These are phyloP conservation scores for Gephyroberyx darwinii DNA, from an alignment of 2,797 vertebrate genomes.

Conservation along the genomic window DNA sequence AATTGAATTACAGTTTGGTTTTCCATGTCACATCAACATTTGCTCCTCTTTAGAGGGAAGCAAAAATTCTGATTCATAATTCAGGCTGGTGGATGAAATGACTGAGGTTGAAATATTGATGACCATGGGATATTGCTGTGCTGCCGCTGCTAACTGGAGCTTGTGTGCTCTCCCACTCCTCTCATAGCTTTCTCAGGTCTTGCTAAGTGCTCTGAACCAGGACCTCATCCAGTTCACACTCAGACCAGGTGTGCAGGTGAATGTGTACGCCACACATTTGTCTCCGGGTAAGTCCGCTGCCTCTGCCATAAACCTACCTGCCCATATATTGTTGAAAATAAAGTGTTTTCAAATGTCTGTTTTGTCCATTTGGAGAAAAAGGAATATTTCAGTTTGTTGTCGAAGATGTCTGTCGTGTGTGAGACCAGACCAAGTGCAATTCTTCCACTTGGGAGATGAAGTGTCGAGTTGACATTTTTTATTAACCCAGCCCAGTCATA, in stretches of 20 bases:
- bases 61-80: slow-evolving; percentile 76
- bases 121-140: slow-evolving; percentile 66
- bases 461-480: slow-evolving; percentile 7
- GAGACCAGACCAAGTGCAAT: not conserved
- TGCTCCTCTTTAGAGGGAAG: slow-evolving; percentile 74
- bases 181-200: slow-evolving; percentile 86
- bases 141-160: slow-evolving; percentile 56
- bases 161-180: slow-evolving; percentile 58
- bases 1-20: slow-evolving; percentile 42
- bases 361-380: slow-evolving; percentile 3
- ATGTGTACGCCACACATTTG: slow-evolving; percentile 87
- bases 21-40: slow-evolving; percentile 69
- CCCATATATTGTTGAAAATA: not conserved
- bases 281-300: slow-evolving; percentile 85
- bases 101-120: slow-evolving; percentile 80
- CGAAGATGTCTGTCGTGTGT: not conserved
- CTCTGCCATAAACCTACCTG: slow-evolving; percentile 9
- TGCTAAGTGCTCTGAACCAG: slow-evolving; percentile 92
- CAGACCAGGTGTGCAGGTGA: slow-evolving; percentile 87
- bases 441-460: slow-evolving; percentile 10
- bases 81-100: slow-evolving; percentile 73
- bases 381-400: slow-evolving; percentile 5
- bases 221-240: slow-evolving; percentile 90
- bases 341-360: slow-evolving; percentile 3
- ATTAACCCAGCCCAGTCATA: not conserved